These are phyloP conservation scores for Neolamprologus fasciatus DNA, from an alignment of 2,113 vertebrate species.

Conservation along the genomic window DNA sequence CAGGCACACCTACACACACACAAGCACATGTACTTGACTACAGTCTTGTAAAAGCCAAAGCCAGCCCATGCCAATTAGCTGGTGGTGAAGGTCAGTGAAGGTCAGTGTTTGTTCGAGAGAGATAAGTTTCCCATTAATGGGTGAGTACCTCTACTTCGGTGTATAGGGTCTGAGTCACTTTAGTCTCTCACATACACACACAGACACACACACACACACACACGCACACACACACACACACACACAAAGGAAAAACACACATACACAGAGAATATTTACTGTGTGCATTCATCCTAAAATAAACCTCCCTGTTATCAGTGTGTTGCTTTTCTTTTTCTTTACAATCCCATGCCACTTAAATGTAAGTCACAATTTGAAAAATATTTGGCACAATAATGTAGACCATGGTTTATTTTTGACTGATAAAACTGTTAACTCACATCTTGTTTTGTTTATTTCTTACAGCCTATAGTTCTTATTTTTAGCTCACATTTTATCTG, in stretches of 20 bases:
- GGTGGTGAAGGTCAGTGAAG: constrained; percentile 46
- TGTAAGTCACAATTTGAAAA: neutral
- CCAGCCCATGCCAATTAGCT: constrained; percentile 50
- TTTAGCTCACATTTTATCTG: neutral
- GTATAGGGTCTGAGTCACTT: constrained; percentile 12
- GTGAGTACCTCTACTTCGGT: constrained; percentile 26
- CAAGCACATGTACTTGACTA: neutral
- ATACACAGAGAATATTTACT: neutral
- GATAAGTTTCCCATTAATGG: constrained; percentile 65
- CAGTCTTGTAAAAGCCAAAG: constrained; percentile 28
- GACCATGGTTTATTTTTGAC: neutral
- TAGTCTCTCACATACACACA: neutral
- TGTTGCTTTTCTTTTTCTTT: neutral
- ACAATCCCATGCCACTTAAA: neutral
- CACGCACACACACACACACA: neutral
- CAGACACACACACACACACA: neutral
- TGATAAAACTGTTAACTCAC: neutral
- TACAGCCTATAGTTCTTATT: neutral
- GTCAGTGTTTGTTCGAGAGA: constrained; percentile 47
- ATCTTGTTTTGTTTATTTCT: neutral
- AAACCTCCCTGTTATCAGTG: neutral
- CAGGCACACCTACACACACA: neutral
- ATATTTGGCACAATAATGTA: neutral
- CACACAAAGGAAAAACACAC: neutral
- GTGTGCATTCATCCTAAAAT: neutral